Conservation (phyloP, 1,140 invertebrate genomes). For the Drosophila bocki region DNA sequence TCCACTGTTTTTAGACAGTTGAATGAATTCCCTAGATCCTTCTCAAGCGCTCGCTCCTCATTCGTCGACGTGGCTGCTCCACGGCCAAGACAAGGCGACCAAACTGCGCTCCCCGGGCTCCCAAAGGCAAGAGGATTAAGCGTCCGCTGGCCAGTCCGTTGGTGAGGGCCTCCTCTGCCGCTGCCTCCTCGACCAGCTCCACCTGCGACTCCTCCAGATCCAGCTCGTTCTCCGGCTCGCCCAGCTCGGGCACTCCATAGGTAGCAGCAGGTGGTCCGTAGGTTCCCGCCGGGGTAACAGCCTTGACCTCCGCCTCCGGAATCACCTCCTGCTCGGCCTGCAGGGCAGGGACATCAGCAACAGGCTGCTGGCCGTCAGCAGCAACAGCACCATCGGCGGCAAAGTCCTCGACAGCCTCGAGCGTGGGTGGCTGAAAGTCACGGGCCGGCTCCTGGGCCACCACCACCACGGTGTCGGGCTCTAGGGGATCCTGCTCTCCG, state of each 20-base stretch:
- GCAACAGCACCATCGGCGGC: constrained; percentile 57
- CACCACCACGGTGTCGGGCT: constrained; percentile 61
- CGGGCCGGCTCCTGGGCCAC: constrained; percentile 62
- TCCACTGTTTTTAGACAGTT: not conserved
- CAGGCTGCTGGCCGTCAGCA: constrained; percentile 73
- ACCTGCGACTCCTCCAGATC: constrained; percentile 71
- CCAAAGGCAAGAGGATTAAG: constrained; percentile 63
- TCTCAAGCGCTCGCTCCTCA: constrained; percentile 63
- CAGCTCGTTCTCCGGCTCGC: constrained; percentile 63
- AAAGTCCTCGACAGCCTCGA: constrained; percentile 76
- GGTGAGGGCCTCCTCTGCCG: constrained; percentile 36
- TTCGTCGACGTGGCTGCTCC: constrained; percentile 61
- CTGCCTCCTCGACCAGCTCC: constrained; percentile 60
- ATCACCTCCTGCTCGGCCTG: constrained; percentile 32
- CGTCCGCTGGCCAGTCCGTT: constrained; percentile 61
- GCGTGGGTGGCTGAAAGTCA: constrained; percentile 79
- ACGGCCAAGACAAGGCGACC: constrained; percentile 68
- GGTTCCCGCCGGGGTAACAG: constrained; percentile 43
- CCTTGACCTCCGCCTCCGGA: constrained; percentile 34
- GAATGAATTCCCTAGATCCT: constrained; percentile 28
- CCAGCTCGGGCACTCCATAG: constrained; percentile 64
- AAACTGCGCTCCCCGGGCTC: constrained; percentile 52
- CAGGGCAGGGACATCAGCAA: constrained; percentile 80
- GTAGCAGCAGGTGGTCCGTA: constrained; percentile 65
- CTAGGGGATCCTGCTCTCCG: constrained; percentile 28